Conservation (phyloP, 2,888 invertebrate genomes). For the Asteroscopus sphinx region DNA sequence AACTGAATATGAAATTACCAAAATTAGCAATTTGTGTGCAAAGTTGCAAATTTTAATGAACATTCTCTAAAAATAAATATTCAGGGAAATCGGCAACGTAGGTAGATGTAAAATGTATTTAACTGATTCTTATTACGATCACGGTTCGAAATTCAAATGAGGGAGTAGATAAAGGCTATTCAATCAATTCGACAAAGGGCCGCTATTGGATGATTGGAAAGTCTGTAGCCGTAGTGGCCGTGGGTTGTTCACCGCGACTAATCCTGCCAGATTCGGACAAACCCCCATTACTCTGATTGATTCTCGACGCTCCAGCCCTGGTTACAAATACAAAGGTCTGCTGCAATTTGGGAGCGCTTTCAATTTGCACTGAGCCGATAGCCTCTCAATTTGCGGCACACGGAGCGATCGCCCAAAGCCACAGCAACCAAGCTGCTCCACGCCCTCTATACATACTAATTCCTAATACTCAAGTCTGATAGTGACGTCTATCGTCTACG, state of each 20-base stretch:
- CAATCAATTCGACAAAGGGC: conserved; percentile 75
- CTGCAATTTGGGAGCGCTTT: conserved; percentile 84
- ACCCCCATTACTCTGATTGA: conserved; percentile 87
- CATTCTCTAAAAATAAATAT: conserved; percentile 28
- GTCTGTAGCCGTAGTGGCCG: conserved; percentile 64
- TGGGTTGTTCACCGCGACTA: conserved; percentile 75
- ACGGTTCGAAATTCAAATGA: conserved; percentile 48
- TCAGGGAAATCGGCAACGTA: conserved; percentile 13
- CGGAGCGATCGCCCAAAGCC: conserved; percentile 62
- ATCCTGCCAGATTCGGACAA: conserved; percentile 83
- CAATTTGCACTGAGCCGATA: conserved; percentile 83
- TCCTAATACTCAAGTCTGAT: conserved; percentile 12
- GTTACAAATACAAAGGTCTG: conserved; percentile 86
- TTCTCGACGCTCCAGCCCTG: conserved; percentile 77
- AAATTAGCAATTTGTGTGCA: conserved; percentile 39
- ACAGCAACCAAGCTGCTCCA: conserved; percentile 40
- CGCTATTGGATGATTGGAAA: conserved; percentile 69
- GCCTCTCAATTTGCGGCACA: conserved; percentile 80
- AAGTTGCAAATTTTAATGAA: conserved; percentile 43
- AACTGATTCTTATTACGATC: conserved; percentile 41
- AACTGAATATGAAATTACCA: conserved; percentile 49
- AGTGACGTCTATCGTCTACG: neutral
- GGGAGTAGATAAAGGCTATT: conserved; percentile 61
- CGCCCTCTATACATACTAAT: conserved; percentile 25
- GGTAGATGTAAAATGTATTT: conserved; percentile 26